Conservation (phyloP, 2,113 vertebrate genomes). For the Mungos mungo region DNA sequence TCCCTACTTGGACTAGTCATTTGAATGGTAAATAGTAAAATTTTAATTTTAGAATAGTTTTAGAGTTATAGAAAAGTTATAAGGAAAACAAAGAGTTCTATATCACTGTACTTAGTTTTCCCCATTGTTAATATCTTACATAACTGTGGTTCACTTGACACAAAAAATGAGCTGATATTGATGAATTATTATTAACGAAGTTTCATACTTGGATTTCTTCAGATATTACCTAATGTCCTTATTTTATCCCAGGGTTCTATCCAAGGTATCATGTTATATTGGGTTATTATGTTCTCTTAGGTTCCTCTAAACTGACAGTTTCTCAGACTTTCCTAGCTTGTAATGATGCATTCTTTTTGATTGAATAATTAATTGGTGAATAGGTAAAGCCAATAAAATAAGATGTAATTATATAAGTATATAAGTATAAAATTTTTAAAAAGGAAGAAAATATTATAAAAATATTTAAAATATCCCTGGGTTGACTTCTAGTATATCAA, state of each 20-base stretch:
- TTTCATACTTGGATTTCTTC: neutral
- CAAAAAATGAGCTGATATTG: neutral
- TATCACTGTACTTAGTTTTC: neutral
- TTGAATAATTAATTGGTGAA: neutral
- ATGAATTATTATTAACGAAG: neutral
- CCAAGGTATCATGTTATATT: neutral
- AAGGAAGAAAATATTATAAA: neutral
- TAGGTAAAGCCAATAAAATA: neutral
- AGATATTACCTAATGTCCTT: neutral
- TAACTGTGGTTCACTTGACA: neutral
- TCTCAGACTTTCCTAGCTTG: neutral
- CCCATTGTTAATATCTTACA: neutral
- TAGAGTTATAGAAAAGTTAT: neutral
- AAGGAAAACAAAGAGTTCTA: neutral
- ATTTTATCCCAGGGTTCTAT: neutral
- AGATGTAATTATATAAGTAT: neutral
- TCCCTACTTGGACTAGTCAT: neutral
- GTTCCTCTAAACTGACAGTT: neutral
- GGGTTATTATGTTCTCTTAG: neutral
- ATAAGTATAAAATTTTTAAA: neutral
- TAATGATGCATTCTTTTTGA: neutral
- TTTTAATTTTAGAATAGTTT: neutral
- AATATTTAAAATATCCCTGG: neutral
- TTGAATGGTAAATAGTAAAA: neutral
- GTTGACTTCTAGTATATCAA: neutral